Conservation (phyloP, 2,113 vertebrate species). For the Stigmatopora argus region DNA sequence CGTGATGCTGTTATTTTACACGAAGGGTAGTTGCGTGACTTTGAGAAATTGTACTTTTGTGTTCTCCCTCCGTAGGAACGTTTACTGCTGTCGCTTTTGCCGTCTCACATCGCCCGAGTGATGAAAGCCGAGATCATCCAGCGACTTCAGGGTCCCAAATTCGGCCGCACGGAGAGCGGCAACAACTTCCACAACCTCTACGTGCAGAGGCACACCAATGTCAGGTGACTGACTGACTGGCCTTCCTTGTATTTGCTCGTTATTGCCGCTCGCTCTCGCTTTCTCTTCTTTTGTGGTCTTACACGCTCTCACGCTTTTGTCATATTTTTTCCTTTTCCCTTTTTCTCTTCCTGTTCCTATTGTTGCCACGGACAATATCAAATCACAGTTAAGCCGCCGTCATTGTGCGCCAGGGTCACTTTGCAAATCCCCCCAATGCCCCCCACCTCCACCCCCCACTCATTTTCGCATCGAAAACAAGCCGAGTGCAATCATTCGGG, state of each 20-base stretch:
- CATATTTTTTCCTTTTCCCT: constrained; percentile 2
- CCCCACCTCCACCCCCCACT: not conserved
- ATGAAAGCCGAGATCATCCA: constrained; percentile 99
- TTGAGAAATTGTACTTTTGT: not conserved
- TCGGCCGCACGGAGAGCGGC: constrained; percentile 88
- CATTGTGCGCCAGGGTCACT: constrained; percentile 35
- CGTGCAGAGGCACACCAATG: constrained; percentile 94
- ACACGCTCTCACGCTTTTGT: constrained; percentile 4
- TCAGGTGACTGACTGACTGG: constrained; percentile 77
- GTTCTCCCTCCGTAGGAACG: constrained; percentile 74
- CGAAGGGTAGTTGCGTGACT: no score
- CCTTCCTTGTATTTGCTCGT: not conserved
- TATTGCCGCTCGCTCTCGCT: constrained; percentile 10
- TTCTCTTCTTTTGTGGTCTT: constrained; percentile 11
- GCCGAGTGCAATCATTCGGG: constrained; percentile 2
- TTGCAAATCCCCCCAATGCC: no score
- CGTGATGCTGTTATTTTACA: no score
- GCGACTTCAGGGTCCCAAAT: constrained; percentile 91
- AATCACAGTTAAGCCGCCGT: constrained; percentile 39
- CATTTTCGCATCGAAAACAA: not conserved
- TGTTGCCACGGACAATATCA: constrained; percentile 24
- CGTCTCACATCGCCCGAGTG: constrained; percentile 92
- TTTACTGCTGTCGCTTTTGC: constrained; percentile 86
- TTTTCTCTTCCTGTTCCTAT: constrained; percentile 2
- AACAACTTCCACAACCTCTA: constrained; percentile 99